Conservation (phyloP, 2,888 invertebrate species). For the Oxytorus armatus region DNA sequence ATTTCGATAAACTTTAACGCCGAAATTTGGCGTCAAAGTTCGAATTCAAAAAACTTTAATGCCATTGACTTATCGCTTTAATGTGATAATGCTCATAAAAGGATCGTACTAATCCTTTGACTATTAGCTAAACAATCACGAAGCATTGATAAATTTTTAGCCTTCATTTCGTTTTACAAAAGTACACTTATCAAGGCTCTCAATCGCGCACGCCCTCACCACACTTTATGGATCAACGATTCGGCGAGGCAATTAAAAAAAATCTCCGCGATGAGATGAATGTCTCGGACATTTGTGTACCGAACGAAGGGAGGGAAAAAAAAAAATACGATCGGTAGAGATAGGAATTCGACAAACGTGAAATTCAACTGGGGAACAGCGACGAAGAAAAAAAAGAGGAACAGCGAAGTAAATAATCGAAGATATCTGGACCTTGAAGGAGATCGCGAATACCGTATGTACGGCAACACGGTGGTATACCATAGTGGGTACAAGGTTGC, state of each 20-base stretch:
- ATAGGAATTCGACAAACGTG: constrained; percentile 22
- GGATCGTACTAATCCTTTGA: no score
- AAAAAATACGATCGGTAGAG: constrained; percentile 16
- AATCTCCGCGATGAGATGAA: background rate
- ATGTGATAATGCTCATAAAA: no score
- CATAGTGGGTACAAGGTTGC: constrained; percentile 59
- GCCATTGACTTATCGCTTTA: no score
- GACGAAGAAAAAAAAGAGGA: constrained; percentile 1
- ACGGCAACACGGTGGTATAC: constrained; percentile 44
- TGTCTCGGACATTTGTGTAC: background rate
- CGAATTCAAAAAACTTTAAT: no score
- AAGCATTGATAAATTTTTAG: no score
- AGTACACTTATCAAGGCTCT: no score
- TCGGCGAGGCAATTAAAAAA: constrained; percentile 14
- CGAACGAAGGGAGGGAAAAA: background rate
- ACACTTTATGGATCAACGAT: background rate
- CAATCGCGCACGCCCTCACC: background rate
- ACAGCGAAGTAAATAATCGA: constrained; percentile 31
- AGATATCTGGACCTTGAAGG: constrained; percentile 39
- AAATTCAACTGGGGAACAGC: background rate
- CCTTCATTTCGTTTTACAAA: no score
- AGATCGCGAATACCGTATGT: constrained; percentile 46
- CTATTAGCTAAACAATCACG: no score
- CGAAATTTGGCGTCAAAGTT: no score
- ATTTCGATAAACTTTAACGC: no score